Evolutionary conservation across 2,797 vertebrate genomes (phyloP).

Genomic region (Hipposideros larvatus): DNA sequence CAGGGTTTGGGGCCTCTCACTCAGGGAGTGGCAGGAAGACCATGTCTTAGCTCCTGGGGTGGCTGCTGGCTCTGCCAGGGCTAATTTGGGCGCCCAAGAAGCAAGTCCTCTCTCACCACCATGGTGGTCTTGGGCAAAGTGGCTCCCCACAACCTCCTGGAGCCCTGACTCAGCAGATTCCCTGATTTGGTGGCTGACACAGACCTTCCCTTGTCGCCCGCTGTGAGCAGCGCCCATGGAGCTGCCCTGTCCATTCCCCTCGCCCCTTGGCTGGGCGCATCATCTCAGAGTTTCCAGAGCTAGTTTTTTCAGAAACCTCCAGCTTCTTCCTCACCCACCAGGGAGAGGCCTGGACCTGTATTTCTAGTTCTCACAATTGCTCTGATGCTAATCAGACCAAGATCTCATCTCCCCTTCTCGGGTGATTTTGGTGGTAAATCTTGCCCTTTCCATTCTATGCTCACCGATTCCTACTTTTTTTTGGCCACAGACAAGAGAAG

Average conservation of each 20-base stretch:
- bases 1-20: background rate
- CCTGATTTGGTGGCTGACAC: background rate
- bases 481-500: background rate
- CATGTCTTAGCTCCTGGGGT: background rate
- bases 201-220: background rate
- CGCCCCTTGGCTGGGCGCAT: background rate
- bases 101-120: background rate
- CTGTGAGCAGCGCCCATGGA: background rate
- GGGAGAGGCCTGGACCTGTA: background rate
- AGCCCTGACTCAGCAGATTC: background rate
- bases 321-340: background rate
- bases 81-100: background rate
- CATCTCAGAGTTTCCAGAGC: background rate
- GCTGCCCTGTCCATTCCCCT: background rate
- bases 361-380: background rate
- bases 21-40: background rate
- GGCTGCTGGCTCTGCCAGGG: background rate
- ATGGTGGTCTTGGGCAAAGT: background rate
- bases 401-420: background rate
- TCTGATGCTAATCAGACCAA: background rate
- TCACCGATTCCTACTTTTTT: too few species aligned
- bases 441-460: background rate
- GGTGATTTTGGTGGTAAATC: background rate
- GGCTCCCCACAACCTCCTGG: background rate
- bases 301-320: background rate